Conservation (phyloP, 2,113 vertebrate species). For the Cariama cristata region DNA sequence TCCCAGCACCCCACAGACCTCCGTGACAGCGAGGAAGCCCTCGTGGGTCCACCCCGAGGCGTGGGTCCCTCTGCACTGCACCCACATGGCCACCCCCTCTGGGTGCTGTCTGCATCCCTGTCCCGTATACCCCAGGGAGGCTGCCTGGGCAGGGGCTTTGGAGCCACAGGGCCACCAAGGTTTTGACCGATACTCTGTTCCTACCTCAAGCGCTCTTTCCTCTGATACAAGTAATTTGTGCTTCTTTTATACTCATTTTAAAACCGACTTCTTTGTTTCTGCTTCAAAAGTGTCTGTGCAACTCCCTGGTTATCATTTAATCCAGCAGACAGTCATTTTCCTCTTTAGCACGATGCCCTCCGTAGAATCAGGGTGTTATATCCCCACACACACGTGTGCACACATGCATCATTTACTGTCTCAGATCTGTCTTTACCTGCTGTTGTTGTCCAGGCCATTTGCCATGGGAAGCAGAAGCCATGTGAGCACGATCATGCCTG, state of each 20-base stretch:
- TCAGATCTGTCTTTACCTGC: neutral
- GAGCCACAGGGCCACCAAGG: rapidly evolving
- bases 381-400: neutral
- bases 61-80: neutral
- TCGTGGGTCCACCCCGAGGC: rapidly evolving
- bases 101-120: neutral
- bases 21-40: rapidly evolving
- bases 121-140: neutral
- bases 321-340: neutral
- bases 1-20: neutral
- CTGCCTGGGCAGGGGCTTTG: neutral
- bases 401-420: neutral
- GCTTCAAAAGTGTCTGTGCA: neutral
- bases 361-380: neutral
- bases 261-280: neutral
- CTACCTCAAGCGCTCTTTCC: neutral
- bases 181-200: neutral
- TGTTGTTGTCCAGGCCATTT: neutral
- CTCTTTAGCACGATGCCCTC: neutral
- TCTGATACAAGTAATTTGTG: neutral
- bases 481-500: neutral
- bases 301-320: neutral
- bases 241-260: neutral
- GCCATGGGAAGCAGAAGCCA: neutral
- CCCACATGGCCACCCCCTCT: rapidly evolving